Conservation (phyloP, 2,888 invertebrate genomes). For the Drosophila conformis region DNA sequence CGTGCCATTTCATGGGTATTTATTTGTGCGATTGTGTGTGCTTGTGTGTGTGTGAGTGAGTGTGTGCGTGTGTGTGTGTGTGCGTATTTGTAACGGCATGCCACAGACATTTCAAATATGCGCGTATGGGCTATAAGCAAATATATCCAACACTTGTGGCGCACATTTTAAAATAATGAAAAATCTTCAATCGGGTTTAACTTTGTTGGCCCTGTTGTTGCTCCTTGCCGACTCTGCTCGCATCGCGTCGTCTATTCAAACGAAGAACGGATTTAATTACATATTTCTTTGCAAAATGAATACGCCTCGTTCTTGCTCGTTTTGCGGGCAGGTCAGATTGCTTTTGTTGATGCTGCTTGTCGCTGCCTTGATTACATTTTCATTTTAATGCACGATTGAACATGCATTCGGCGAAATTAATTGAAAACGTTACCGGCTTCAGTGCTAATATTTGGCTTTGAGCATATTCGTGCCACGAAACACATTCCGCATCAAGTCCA, state of each 20-base stretch:
- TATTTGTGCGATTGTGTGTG: not conserved
- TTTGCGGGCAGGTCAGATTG: constrained; percentile 37
- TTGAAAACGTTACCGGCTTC: constrained; percentile 70
- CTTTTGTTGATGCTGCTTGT: constrained; percentile 9
- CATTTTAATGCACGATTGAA: constrained; percentile 79
- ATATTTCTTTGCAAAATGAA: constrained; percentile 62
- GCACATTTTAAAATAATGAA: constrained; percentile 73
- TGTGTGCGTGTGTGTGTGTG: constrained; percentile 8
- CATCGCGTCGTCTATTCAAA: not conserved
- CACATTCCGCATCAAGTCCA: constrained; percentile 10
- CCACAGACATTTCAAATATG: constrained; percentile 56
- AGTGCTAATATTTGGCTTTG: constrained; percentile 73
- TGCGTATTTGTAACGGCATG: constrained; percentile 32
- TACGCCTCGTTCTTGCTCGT: constrained; percentile 29
- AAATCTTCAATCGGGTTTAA: constrained; percentile 38
- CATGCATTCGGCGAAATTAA: constrained; percentile 75
- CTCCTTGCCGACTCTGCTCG: not conserved
- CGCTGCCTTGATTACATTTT: constrained; percentile 74
- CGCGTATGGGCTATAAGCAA: constrained; percentile 62
- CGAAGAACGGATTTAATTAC: constrained; percentile 65
- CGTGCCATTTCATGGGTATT: constrained; percentile 50
- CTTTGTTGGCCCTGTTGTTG: constrained; percentile 2
- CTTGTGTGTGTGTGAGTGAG: not conserved
- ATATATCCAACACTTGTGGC: constrained; percentile 72
- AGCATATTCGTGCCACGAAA: constrained; percentile 12